Evolutionary conservation across 2,888 invertebrate genomes (phyloP).

Genomic region (Cantharis flavilabris): DNA sequence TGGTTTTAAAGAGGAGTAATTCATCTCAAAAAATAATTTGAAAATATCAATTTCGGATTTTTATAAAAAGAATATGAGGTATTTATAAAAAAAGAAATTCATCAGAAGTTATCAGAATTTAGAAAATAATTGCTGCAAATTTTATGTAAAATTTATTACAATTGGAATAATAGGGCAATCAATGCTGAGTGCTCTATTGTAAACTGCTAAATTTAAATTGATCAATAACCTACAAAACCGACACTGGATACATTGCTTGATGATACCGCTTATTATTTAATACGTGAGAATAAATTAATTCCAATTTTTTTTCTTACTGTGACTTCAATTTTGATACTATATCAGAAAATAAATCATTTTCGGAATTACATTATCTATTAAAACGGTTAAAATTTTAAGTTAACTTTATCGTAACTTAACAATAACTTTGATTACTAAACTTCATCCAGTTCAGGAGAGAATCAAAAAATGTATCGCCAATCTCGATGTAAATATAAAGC

Average conservation of each 20-base stretch:
- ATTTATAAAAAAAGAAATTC: no score
- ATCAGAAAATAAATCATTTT: no score
- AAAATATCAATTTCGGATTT: no score
- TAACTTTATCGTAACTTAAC: not conserved
- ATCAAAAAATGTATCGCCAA: no score
- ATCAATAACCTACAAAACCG: not conserved
- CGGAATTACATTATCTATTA: no score
- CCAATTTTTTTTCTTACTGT: not conserved
- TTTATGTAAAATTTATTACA: not conserved
- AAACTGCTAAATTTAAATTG: not conserved
- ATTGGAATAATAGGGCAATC: not conserved
- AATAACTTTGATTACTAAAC: not conserved
- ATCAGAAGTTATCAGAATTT: not conserved
- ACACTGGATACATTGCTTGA: not conserved
- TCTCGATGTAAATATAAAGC: no score
- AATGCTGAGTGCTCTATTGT: not conserved
- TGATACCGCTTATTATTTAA: not conserved
- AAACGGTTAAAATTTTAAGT: no score
- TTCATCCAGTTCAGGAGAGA: no score
- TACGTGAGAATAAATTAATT: not conserved
- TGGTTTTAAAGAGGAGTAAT: no score
- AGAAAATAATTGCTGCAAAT: not conserved
- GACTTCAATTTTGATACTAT: not conserved
- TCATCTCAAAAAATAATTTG: no score
- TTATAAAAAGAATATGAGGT: no score